These are phyloP conservation scores for Meles meles DNA, from an alignment of 2,113 vertebrate genomes.

Conservation along the genomic window DNA sequence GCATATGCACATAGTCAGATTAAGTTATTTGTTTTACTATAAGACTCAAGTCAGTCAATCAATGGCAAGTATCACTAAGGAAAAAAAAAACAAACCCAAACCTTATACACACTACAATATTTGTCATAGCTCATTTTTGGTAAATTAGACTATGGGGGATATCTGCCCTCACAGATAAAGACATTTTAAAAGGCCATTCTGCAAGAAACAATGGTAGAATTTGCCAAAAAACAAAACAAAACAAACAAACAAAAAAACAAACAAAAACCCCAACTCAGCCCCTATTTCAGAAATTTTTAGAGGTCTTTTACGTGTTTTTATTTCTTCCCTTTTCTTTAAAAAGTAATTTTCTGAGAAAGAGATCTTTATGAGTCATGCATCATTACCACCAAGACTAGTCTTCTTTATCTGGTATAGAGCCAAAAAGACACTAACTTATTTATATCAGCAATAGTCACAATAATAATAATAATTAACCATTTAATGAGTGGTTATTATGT, in stretches of 20 bases:
- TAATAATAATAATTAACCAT: background rate
- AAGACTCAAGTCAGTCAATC: background rate
- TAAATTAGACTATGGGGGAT: background rate
- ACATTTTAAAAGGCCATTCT: background rate
- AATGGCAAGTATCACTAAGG: background rate
- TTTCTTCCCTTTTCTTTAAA: background rate
- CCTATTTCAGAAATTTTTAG: background rate
- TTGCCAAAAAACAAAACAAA: background rate
- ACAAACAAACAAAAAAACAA: background rate
- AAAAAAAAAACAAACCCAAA: background rate
- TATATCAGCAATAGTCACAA: constrained; percentile 18
- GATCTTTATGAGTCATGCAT: background rate
- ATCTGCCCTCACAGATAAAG: background rate
- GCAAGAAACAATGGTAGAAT: background rate
- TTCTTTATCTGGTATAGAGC: background rate
- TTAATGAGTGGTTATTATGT: background rate
- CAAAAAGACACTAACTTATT: background rate
- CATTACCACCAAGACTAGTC: background rate
- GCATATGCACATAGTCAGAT: background rate
- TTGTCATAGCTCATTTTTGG: background rate
- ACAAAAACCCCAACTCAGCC: background rate
- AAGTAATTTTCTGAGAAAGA: background rate
- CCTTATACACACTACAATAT: background rate
- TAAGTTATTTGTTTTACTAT: background rate
- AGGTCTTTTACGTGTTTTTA: background rate